A percentile compares a stretch with the other conserved stretches of the same genome.
These are phyloP conservation scores for Pachyramphus minor DNA, from an alignment of 2,113 vertebrate species.

Conservation along the genomic window DNA sequence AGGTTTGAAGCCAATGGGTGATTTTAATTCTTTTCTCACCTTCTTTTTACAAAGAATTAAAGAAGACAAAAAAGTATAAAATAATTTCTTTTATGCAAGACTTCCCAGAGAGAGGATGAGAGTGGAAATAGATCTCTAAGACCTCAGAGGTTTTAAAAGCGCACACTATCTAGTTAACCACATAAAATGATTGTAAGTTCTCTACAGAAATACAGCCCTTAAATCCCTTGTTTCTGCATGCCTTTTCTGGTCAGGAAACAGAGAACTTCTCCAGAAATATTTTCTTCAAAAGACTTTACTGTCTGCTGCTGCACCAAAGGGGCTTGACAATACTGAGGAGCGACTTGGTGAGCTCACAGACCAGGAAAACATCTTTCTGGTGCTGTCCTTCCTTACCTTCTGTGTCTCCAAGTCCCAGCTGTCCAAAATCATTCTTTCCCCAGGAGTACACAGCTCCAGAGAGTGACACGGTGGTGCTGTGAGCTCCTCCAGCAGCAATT, in stretches of 20 bases:
- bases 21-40: neutral
- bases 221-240: neutral
- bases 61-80: neutral
- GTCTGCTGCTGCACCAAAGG: neutral
- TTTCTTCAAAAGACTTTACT: neutral
- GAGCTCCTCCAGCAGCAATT: conserved; percentile 86
- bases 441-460: conserved; percentile 90
- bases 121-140: neutral
- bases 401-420: conserved; percentile 88
- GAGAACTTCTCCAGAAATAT: neutral
- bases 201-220: neutral
- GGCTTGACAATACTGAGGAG: neutral
- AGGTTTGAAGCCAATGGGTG: neutral
- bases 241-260: neutral
- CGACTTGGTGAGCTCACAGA: neutral
- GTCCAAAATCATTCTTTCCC: conserved; percentile 88
- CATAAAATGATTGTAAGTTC: neutral
- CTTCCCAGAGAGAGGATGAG: neutral
- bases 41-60: neutral
- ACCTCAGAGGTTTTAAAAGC: neutral
- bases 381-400: conserved; percentile 67
- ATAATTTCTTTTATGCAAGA: neutral
- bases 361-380: neutral
- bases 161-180: neutral
- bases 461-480: conserved; percentile 83